Evolutionary conservation across 2,888 invertebrate genomes (phyloP), one percentile per base, ranked within the genome.

Genomic region (Melanargia galathea): DNA sequence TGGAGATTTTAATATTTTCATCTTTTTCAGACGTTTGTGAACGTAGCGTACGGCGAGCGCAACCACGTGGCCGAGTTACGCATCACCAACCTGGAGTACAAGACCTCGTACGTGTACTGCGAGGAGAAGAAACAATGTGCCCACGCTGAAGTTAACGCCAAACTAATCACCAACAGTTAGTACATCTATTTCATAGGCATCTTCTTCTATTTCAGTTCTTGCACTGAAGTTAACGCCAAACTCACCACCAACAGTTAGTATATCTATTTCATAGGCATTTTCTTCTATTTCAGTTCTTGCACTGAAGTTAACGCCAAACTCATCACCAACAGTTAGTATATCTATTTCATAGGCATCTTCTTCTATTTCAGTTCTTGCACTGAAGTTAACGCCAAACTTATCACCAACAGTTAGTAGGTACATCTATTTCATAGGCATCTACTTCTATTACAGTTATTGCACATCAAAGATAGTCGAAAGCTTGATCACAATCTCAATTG

Each of bases 111-210:
- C 68, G 94, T 95, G 11, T 94, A 95, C 79, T 96, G 96, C 79
- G 95, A 96, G 71, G 95, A 95, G 78, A 95, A 95, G 85, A 95
- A 95, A 65, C 94, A 96, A 71, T 96, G 96, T 76, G 95, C 95
- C 0, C 94, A 95, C 75, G 92, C 95, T 22, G 95, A 96, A 73
- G 75, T 94, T n/a, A 92, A 93, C 73, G 92, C 93, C 30, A 94
- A 93, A 75, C 79, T 92, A 26, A 87, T 86, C 63, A 68, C 81
- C 6, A 84, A 84, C 57, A 92, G 92, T 92, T 68, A 83, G 89
- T 82, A 48, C 20, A 7, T 1, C 18, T 20, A 16, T 5, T 38
- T 20, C 13, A 16, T 5, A 49, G 7, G 3, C 4, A 1, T 16
- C 1, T 33, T 30, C 10, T n/a, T n/a, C n/a, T n/a, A n/a, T n/a